These are phyloP conservation scores for Tupiocoris notatus DNA, from an alignment of 2,888 invertebrate genomes.

Conservation along the genomic window DNA sequence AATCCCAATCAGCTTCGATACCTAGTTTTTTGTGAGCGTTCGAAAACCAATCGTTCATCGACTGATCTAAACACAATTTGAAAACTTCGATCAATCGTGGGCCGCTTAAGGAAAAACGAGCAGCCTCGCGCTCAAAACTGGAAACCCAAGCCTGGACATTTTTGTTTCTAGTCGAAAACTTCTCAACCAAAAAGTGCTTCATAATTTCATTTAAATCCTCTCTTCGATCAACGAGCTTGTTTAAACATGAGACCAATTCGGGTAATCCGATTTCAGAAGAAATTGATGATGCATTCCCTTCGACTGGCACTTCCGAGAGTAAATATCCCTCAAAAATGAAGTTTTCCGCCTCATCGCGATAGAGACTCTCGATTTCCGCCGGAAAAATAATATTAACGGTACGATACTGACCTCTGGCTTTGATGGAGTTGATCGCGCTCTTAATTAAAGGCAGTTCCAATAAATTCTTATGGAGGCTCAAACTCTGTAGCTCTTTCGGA, in stretches of 20 bases:
- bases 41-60: constrained; percentile 34
- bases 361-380: constrained; percentile 10
- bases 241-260: constrained; percentile 28
- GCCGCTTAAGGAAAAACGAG: background rate
- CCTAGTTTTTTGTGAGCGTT: constrained; percentile 30
- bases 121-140: constrained; percentile 5
- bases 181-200: background rate
- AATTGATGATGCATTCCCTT: background rate
- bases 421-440: background rate
- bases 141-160: constrained; percentile 10
- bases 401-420: constrained; percentile 2
- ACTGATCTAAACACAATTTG: constrained; percentile 12
- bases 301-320: constrained; percentile 17
- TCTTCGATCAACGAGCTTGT: constrained; percentile 18
- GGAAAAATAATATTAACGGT: constrained; percentile 16
- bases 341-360: constrained; percentile 21
- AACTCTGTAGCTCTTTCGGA: constrained; percentile 23
- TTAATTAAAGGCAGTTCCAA: background rate
- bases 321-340: constrained; percentile 9
- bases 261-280: background rate
- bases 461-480: constrained; percentile 22
- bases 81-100: constrained; percentile 7
- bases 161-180: constrained; percentile 18
- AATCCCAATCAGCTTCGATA: constrained; percentile 25
- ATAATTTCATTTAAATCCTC: background rate